Evolutionary conservation across 2,888 invertebrate genomes (phyloP), one percentile per base, ranked within the genome.

Genomic region (Nesidiocoris tenuis): DNA sequence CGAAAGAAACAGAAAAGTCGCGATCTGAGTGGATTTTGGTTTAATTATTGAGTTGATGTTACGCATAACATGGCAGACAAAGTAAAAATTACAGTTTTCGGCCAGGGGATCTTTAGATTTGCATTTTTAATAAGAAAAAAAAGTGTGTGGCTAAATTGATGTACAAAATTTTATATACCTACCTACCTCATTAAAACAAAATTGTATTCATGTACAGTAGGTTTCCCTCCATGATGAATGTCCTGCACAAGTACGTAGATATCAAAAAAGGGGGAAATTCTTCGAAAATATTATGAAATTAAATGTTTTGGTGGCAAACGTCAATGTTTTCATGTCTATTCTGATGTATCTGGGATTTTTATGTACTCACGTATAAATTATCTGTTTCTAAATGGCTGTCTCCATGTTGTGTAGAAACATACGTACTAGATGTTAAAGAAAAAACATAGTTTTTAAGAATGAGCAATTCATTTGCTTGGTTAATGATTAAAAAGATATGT

Each of bases 331-430:
- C 39, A 74, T 76, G 72, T 76, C 72, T 76, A 76, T 65, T 71
- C 67, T 61, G 75, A 75, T 75, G 67, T 75, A 75, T 75, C 61
- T 70, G 76, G 68, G 57, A 71, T 21, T 63, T 72, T 72, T 76
- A 76, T 76, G 65, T 63, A 64, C 76, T 76, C 61, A 76, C 68
- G 25, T 76, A 76, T 61, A 54, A 76, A 72, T 66, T 71, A 67
- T 59, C 39, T 75, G 72, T 72, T 72, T 72, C 72, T 70, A 57
- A 70, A 75, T 75, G 76, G 76, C 74, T 68, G 78, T 77, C 78
- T 78, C 78, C 78, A 78, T 78, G 78, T 78, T 78, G 78, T 78
- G 78, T 78, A 78, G 78, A 75, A 71, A 75, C 77, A 77, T 77
- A 77, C 70, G 70, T 70, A 66, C 71, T 78, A 78, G 76, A 57